Evolutionary conservation across 2,888 invertebrate species (phyloP), one percentile per base, ranked within the genome.

Genomic region (Protonemura montana): DNA sequence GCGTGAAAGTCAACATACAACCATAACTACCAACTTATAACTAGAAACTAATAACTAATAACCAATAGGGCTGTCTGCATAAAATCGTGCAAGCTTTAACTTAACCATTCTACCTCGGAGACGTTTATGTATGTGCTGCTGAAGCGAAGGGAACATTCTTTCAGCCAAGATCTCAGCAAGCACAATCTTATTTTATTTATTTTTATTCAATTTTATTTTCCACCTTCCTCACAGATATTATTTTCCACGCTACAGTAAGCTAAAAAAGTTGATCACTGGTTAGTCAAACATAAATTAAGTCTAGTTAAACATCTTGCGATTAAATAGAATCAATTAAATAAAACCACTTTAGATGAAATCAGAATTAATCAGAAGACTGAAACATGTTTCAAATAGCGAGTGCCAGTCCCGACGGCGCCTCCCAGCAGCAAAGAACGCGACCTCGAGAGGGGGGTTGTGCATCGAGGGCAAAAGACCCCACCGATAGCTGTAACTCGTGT

Each of bases 401-500:
- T 59, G 3, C 59, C 59, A 59, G 59, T 59, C 21, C 21, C 21
- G 59, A 59, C 21, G 59, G 59, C 59, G 59, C 59, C 59, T 59
- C 59, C 59, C 59, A 59, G 59, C 1, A 59, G 59, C 6, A 59
- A 59, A 59, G 16, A 59, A 5, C 41, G 41, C 6, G 6, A 41
- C 41, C 41, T 41, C 41, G 5, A 5, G 41, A 13, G 41, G 41
- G 41, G n/a, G n/a, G n/a, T n/a, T 41, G 41, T 41, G 41, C 41
- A 41, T 41, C 41, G 41, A 13, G 41, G 5, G 41, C 41, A 80
- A 27, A 26, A 80, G 25, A 2, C 28, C 27, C 28, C 28, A 30
- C 27, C 81, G 7, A 25, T 81, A 81, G 81, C 81, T 27, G 81
- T 81, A 81, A 81, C 27, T 29, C 30, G 28, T 81, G 81, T 81